Evolutionary conservation across 2,888 invertebrate species (phyloP).

Genomic region (Drosophila engyochracea): DNA sequence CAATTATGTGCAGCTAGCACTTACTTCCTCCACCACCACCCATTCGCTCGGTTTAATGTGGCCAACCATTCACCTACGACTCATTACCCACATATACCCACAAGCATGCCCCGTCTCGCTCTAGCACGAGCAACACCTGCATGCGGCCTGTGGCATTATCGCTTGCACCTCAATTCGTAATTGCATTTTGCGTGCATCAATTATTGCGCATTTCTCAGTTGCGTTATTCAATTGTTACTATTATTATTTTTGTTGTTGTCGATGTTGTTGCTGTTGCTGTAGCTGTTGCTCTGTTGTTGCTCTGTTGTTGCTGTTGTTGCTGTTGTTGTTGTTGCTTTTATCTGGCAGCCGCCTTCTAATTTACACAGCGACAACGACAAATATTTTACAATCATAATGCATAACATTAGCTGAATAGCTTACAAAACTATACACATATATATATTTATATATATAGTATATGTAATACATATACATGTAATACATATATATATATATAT

Average conservation of each 20-base stretch:
- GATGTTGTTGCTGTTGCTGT: conserved; percentile 8
- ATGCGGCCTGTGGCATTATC: conserved; percentile 4
- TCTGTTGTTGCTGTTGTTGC: conserved; percentile 27
- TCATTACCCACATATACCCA: conserved; percentile 46
- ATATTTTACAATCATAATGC: conserved; percentile 70
- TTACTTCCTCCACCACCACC: neutral
- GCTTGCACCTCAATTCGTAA: conserved; percentile 51
- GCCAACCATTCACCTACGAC: conserved; percentile 42
- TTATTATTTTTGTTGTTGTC: conserved; percentile 5
- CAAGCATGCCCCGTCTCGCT: conserved; percentile 5
- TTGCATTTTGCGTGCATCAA: conserved; percentile 79
- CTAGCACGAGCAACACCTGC: neutral
- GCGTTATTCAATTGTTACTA: conserved; percentile 60
- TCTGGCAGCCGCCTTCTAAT: conserved; percentile 75
- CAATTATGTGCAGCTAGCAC: conserved; percentile 62
- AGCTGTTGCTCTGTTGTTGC: conserved; percentile 27
- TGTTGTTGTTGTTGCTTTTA: conserved; percentile 52
- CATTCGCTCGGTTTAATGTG: neutral
- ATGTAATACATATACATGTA: neutral
- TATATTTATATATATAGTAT: neutral
- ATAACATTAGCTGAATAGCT: conserved; percentile 59
- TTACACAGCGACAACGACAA: conserved; percentile 51
- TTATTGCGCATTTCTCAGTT: conserved; percentile 77
- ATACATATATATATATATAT: neutral
- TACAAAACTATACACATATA: neutral